Evolutionary conservation across 2,113 vertebrate genomes (phyloP).

Genomic region (Paramormyrops kingsleyae): DNA sequence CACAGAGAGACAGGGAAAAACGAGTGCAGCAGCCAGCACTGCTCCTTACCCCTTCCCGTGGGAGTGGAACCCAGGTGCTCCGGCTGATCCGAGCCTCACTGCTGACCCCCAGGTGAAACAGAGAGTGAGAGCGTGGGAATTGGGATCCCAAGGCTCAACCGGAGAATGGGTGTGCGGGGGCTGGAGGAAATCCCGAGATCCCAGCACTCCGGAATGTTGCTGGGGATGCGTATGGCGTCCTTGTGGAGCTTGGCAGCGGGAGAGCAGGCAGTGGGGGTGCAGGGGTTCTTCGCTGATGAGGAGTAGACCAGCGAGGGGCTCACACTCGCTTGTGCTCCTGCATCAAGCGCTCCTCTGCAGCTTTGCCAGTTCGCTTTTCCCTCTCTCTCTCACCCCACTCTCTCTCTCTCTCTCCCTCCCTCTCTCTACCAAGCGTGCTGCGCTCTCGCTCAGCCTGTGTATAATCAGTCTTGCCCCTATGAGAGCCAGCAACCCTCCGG

Average conservation of each 20-base stretch:
- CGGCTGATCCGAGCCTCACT: background rate
- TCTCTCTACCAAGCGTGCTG: background rate
- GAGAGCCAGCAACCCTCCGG: slow-evolving; percentile 53
- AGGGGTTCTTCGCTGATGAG: background rate
- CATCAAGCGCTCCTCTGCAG: background rate
- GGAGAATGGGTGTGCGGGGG: background rate
- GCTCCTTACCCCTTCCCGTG: background rate
- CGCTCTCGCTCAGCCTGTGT: slow-evolving; percentile 51
- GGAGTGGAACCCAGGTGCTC: background rate
- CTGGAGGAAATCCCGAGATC: background rate
- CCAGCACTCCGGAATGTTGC: background rate
- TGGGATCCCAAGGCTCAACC: background rate
- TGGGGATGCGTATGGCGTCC: background rate
- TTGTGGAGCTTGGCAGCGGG: background rate
- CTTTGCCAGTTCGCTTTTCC: background rate
- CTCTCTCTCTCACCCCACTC: slow-evolving; percentile 6
- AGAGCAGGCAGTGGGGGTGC: background rate
- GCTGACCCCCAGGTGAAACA: background rate
- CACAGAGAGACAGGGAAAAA: background rate
- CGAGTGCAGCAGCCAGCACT: background rate
- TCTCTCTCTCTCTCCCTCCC: slow-evolving; percentile 15
- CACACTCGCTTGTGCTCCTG: background rate
- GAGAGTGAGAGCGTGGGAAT: background rate
- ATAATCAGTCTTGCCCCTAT: slow-evolving; percentile 66
- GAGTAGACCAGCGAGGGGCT: background rate